Percentiles rank a stretch among this genome's conserved stretches.
Evolutionary conservation across 2,113 vertebrate species (phyloP).

Genomic region (Gymnarchus niloticus): DNA sequence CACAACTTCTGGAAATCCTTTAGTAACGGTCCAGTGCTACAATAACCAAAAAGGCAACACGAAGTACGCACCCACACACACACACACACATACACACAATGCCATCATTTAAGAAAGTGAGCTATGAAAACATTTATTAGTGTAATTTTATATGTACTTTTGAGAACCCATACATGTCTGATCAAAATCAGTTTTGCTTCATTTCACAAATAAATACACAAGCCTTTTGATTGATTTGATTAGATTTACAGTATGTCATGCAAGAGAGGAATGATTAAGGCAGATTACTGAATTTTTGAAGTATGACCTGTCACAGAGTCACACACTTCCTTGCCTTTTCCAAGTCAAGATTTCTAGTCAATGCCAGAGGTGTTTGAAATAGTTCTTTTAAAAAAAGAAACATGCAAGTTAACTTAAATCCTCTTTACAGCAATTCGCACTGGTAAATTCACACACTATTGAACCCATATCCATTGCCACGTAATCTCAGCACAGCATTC

Average conservation of each 20-base stretch:
- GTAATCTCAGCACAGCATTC: neutral
- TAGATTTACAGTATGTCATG: neutral
- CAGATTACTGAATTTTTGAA: neutral
- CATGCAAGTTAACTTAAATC: neutral
- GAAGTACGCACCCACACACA: neutral
- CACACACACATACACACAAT: neutral
- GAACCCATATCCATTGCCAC: neutral
- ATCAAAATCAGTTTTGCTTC: neutral
- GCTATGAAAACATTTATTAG: conserved; percentile 1
- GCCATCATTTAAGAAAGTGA: neutral
- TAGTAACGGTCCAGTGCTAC: neutral
- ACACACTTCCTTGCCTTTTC: neutral
- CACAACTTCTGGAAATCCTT: neutral
- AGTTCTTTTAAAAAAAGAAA: neutral
- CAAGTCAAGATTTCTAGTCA: neutral
- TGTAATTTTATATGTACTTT: neutral
- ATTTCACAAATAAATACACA: conserved; percentile 13
- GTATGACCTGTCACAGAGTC: neutral
- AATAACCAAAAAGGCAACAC: neutral
- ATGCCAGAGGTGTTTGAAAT: neutral
- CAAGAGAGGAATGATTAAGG: neutral
- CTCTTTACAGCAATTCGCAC: neutral
- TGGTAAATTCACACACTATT: too few relatives aligned
- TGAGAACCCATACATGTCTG: neutral
- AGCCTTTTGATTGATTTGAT: neutral